Evolutionary conservation across 2,113 vertebrate genomes (phyloP), one percentile per base, ranked within the genome.

Genomic region (Syngnathus scovelli): DNA sequence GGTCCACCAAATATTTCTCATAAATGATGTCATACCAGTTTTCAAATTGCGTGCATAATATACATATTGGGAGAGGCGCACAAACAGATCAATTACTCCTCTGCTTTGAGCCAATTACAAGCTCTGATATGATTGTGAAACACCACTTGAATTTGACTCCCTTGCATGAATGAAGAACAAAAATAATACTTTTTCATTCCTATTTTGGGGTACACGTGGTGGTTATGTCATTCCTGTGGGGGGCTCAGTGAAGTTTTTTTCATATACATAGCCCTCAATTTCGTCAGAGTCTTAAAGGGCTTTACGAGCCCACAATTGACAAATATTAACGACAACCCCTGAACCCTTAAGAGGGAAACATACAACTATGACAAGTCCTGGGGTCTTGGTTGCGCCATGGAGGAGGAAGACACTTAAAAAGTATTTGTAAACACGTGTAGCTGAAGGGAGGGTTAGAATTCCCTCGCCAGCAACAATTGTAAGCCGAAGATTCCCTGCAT

Each of bases 401-500:
- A 76, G 79, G 70, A 80, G 78, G 80, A 77, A 64, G 64, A 64
- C 79, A 69, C 79, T 76, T 75, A 69, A 56, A 51, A 67, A 67
- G 78, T 56, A 1, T 77, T 79, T 82, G 76, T 80, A 85, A 84
- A 87, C 80, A 74, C 27, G 12, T 7, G 27, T 15, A 36, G 33
- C 33, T 37, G 12, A 43, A 13, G 21, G 27, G 68, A 74, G 16
- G 83, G 78, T 83, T 82, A 75, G 64, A 76, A 46, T 46, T 46
- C 43, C 43, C 55, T 27, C 52, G 64, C 2, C n/a, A 75, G 78
- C 64, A 9, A 72, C 76, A 75, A 82, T 85, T 75, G 83, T 80
- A 84, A 83, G 82, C 60, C 70, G 68, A 83, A 79, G 78, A 85
- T 86, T 89, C 86, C 78, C 82, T 67, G 79, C 83, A 88, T 89